These are phyloP conservation scores for Eupristina koningsbergeri DNA, from an alignment of 1,140 invertebrate species.

Conservation along the genomic window DNA sequence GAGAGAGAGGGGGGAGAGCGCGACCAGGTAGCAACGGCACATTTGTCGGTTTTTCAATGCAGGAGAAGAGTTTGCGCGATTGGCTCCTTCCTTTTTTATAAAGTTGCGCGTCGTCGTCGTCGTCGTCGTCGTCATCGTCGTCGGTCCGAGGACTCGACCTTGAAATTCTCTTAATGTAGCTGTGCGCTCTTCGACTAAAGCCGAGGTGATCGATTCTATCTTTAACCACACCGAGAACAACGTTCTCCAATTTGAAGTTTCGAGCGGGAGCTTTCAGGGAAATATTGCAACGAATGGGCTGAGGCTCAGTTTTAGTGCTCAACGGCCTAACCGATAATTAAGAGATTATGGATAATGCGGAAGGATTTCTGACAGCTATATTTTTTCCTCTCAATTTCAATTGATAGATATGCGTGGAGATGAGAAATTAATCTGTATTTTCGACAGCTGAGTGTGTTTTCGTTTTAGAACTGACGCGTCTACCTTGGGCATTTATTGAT, in stretches of 20 bases:
- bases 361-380: constrained; percentile 13
- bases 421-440: constrained; percentile 39
- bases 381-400: background rate
- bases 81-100: constrained; percentile 38
- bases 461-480: constrained; percentile 10
- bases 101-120: constrained; percentile 28
- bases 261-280: background rate
- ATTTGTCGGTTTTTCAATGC: constrained; percentile 48
- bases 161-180: constrained; percentile 43
- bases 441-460: constrained; percentile 35
- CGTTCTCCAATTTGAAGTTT: constrained; percentile 43
- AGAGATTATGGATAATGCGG: constrained; percentile 37
- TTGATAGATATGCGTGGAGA: constrained; percentile 33
- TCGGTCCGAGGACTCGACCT: constrained; percentile 21
- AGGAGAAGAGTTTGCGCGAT: constrained; percentile 37
- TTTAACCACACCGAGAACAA: constrained; percentile 36
- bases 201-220: constrained; percentile 38
- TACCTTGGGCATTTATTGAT: constrained; percentile 1
- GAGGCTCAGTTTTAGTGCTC: background rate
- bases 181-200: background rate
- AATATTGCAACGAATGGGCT: background rate
- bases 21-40: constrained; percentile 49
- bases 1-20: background rate
- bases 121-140: background rate
- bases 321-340: constrained; percentile 27